Evolutionary conservation across 2,888 invertebrate genomes (phyloP).

Genomic region (Anorthoa munda): DNA sequence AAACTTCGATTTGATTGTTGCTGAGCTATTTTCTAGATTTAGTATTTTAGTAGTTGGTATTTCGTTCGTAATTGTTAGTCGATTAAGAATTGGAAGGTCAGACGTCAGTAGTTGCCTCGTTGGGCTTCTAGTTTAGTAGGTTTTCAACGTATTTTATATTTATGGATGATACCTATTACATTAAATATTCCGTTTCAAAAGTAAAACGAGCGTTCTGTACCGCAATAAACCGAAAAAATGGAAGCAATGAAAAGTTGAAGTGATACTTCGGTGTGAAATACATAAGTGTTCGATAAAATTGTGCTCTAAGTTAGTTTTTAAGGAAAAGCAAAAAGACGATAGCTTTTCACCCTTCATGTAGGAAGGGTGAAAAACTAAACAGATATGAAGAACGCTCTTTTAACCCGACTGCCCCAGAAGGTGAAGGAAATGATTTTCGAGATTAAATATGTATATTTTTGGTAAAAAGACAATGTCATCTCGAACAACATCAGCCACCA

Average conservation of each 20-base stretch:
- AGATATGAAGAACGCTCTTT: no score
- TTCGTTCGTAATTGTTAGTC: conserved; percentile 23
- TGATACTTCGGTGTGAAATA: no score
- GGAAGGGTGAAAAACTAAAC: no score
- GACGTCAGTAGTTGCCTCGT: conserved; percentile 6
- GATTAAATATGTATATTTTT: no score
- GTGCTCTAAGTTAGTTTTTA: no score
- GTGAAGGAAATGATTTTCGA: no score
- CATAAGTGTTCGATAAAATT: background rate
- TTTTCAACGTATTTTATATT: background rate
- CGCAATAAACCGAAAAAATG: background rate
- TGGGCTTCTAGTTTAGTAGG: conserved; percentile 3
- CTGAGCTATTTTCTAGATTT: conserved; percentile 35
- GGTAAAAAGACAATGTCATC: background rate
- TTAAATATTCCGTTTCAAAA: background rate
- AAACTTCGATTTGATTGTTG: conserved; percentile 66
- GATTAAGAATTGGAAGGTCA: conserved; percentile 32
- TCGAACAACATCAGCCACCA: background rate
- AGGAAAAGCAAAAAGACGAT: no score
- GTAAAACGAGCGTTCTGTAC: background rate
- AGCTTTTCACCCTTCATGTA: background rate
- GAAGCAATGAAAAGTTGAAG: background rate
- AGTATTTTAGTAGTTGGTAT: conserved; percentile 15
- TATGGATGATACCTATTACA: background rate
- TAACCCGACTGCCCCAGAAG: no score